A percentile compares a stretch with the other conserved stretches of the same genome.
phyloP scores from a whole-genome alignment of 1,140 invertebrate species.

The Homalodisca vitripennis region DNA sequence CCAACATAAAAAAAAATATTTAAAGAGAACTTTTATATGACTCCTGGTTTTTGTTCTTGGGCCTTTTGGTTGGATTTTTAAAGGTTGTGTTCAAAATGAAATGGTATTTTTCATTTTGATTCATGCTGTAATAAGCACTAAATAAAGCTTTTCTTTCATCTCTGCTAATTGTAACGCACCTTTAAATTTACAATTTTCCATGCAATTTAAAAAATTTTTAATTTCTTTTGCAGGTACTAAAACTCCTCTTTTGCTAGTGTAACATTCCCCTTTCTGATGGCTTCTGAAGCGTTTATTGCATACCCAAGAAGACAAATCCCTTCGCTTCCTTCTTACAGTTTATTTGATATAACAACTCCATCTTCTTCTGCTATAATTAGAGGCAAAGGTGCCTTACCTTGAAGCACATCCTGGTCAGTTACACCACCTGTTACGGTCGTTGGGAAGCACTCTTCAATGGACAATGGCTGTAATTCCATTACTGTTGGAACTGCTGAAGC shows the following conservation, averaged over 20 bases:
- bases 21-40: conserved; percentile 29
- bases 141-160: neutral
- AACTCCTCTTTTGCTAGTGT: neutral
- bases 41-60: conserved; percentile 26
- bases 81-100: conserved; percentile 13
- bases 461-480: too few relatives aligned
- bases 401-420: too few relatives aligned
- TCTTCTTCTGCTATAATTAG: too few relatives aligned
- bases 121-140: neutral
- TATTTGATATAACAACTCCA: too few relatives aligned
- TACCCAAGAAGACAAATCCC: neutral
- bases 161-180: neutral
- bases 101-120: conserved; percentile 11
- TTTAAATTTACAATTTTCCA: neutral
- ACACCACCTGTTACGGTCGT: too few relatives aligned
- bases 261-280: neutral
- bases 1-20: conserved; percentile 19
- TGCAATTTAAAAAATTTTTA: neutral
- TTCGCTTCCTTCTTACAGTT: neutral
- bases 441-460: too few relatives aligned
- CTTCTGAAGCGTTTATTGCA: neutral
- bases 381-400: too few relatives aligned
- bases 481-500: too few relatives aligned
- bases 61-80: conserved; percentile 16
- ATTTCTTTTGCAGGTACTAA: neutral